A percentile compares a stretch with the other conserved stretches of the same genome.
Evolutionary conservation across 2,113 vertebrate species (phyloP).

Genomic region (Arenaria interpres): DNA sequence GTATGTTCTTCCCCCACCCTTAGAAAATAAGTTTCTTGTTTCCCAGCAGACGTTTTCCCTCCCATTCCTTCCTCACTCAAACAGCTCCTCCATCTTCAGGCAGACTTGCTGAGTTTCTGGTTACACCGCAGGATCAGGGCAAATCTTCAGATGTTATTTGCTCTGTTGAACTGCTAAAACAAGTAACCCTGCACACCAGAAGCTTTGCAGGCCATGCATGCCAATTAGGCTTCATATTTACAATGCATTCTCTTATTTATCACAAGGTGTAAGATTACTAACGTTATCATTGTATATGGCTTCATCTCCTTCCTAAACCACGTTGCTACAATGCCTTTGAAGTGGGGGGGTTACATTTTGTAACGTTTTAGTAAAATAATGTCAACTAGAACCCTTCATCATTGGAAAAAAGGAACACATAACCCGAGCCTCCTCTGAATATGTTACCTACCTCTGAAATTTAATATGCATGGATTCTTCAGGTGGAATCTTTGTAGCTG

Average conservation of each 20-base stretch:
- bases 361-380: not conserved
- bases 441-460: not conserved
- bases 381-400: not conserved
- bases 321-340: not conserved
- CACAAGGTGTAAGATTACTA: not conserved
- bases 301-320: not conserved
- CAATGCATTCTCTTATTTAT: fast-evolving
- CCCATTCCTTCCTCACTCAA: not conserved
- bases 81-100: not conserved
- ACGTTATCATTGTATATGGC: not conserved
- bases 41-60: not conserved
- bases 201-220: not conserved
- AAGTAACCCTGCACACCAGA: not conserved
- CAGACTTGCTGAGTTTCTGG: not conserved
- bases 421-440: not conserved
- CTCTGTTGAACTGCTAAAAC: not conserved
- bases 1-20: not conserved
- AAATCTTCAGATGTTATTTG: not conserved
- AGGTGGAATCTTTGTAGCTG: not conserved
- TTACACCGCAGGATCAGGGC: not conserved
- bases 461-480: not conserved
- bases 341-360: not conserved
- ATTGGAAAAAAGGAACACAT: not conserved
- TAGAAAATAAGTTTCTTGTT: not conserved
- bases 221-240: not conserved